Evolutionary conservation across 2,888 invertebrate genomes (phyloP), one percentile per base, ranked within the genome.

Genomic region (Tetropium fuscum): DNA sequence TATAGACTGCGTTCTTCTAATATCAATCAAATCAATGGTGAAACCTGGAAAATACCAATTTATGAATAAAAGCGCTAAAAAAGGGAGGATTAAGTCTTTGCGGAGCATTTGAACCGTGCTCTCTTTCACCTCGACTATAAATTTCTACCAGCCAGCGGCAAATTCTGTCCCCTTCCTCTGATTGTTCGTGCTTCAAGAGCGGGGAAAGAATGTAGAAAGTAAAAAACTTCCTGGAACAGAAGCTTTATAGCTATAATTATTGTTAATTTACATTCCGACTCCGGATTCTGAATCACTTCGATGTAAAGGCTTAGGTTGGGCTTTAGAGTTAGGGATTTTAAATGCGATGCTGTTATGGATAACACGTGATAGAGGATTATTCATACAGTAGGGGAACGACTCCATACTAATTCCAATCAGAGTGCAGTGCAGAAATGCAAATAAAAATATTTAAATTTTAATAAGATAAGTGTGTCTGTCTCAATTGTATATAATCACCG

Each of bases 241-340:
- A 62, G 57, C 53, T 62, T 63, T 64, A 66, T 64, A 34, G 62
- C 8, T 54, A 56, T 65, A 59, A 60, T 62, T 60, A 58, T 60
- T 55, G 55, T 49, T 63, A 63, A 63, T 60, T 60, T 49, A 55
- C 45, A 58, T 63, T 64, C 54, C 57, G 43, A 43, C 45, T 13
- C 34, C 53, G 27, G 2, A 4, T 38, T 13, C 27, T 25, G 27
- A 27, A 44, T 25, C n/a, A 11, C 11, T 32, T n/a, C n/a, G n/a
- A n/a, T n/a, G n/a, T n/a, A n/a, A n/a, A n/a, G n/a, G n/a, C n/a
- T n/a, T 34, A 34, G 13, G 34, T 34, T 2, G 15, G 34, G 34
- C 11, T 13, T 34, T 34, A 15, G 15, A 34, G 15, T 34, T 11
- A 13, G 15, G 34, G 34, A 34, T 13, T 15, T 34, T 6, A 34